phyloP scores from a whole-genome alignment of 2,113 vertebrate species.

The Coreoperca whiteheadi region DNA sequence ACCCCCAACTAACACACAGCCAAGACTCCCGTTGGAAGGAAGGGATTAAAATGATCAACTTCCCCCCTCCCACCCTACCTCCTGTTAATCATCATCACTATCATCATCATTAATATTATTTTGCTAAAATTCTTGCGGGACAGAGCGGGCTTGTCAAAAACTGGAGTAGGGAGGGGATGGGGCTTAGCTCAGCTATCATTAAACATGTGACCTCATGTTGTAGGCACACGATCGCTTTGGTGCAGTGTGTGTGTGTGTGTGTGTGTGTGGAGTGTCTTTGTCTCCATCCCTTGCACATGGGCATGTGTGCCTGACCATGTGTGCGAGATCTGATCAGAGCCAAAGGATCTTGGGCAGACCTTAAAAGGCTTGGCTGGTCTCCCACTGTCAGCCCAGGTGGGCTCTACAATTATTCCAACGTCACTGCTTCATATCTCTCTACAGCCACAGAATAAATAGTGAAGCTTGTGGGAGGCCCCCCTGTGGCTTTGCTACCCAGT shows the following conservation, averaged over 20 bases:
- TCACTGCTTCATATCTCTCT: constrained; percentile 50
- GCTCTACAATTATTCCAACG: constrained; percentile 34
- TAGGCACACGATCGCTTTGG: constrained; percentile 29
- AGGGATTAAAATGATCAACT: constrained; percentile 37
- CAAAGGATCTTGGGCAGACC: constrained; percentile 26
- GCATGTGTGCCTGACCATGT: constrained; percentile 9
- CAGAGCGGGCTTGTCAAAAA: constrained; percentile 32
- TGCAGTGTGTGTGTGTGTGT: constrained; percentile 35
- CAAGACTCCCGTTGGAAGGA: constrained; percentile 37
- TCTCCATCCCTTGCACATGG: constrained; percentile 19
- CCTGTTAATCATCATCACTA: constrained; percentile 57
- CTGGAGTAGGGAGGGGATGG: constrained; percentile 28
- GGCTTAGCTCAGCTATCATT: constrained; percentile 55
- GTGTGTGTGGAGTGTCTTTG: constrained; percentile 39
- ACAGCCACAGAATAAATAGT: constrained; percentile 55
- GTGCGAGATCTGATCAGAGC: constrained; percentile 14
- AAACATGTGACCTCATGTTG: constrained; percentile 68
- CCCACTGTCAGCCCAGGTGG: constrained; percentile 56
- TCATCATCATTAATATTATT: constrained; percentile 46
- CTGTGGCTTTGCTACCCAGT: constrained; percentile 53
- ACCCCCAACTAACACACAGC: constrained; percentile 14
- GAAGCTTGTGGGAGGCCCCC: constrained; percentile 48
- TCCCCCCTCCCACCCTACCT: background rate
- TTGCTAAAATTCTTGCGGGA: constrained; percentile 32
- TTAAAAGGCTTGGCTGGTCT: constrained; percentile 45